These are phyloP conservation scores for Drosophila orena DNA, from an alignment of 1,140 invertebrate species.

Conservation along the genomic window DNA sequence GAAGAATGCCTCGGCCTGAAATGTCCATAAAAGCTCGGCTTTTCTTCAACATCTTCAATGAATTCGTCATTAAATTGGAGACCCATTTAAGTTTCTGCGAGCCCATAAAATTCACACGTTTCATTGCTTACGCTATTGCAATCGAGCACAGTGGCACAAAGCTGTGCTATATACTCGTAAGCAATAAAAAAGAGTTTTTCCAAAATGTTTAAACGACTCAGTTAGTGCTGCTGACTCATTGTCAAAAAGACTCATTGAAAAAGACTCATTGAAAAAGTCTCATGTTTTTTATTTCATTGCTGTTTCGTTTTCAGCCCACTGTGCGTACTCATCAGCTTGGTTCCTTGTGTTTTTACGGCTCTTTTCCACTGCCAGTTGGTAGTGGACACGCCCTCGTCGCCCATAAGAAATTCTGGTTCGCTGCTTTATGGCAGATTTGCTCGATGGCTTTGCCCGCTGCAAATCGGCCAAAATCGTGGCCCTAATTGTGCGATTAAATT, in stretches of 20 bases:
- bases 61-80: constrained; percentile 61
- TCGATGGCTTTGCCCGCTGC: constrained; percentile 5
- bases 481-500: constrained; percentile 42
- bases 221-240: no score
- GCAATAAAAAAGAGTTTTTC: neutral
- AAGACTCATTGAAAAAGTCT: no score
- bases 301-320: constrained; percentile 1
- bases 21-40: constrained; percentile 17
- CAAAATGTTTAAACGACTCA: neutral
- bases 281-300: no score
- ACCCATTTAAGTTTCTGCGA: constrained; percentile 59
- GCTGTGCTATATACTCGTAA: neutral
- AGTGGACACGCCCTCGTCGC: constrained; percentile 26
- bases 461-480: constrained; percentile 34
- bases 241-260: no score
- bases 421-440: constrained; percentile 9
- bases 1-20: constrained; percentile 9
- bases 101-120: constrained; percentile 68
- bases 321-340: constrained; percentile 1
- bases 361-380: constrained; percentile 11
- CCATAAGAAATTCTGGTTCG: constrained; percentile 17
- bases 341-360: constrained; percentile 30
- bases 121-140: constrained; percentile 16
- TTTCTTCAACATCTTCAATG: neutral
- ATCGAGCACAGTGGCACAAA: constrained; percentile 20